These are phyloP conservation scores for Morinoia aosen DNA, from an alignment of 2,888 invertebrate genomes.

Conservation along the genomic window DNA sequence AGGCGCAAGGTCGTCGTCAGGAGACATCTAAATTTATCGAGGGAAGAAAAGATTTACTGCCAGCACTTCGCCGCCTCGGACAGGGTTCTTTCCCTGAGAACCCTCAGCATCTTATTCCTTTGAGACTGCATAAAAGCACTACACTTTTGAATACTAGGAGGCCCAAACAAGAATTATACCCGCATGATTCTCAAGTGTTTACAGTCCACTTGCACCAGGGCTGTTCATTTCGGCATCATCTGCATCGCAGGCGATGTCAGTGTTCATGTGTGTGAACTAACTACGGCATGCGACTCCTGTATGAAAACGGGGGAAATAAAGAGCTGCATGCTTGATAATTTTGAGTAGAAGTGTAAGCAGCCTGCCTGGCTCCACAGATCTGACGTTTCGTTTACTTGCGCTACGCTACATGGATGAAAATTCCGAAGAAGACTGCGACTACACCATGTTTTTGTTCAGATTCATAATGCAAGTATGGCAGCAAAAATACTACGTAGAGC, in stretches of 20 bases:
- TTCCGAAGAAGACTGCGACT: not conserved
- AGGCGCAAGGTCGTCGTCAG: not conserved
- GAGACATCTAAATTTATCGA: not conserved
- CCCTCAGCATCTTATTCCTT: not conserved
- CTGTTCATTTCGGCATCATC: not conserved
- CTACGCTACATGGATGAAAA: not conserved
- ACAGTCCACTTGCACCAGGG: not conserved
- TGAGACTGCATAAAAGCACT: not conserved
- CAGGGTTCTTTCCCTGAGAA: not conserved
- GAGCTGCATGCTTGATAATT: not conserved
- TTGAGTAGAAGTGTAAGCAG: not conserved
- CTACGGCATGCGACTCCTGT: not conserved
- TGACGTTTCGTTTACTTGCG: too few relatives aligned
- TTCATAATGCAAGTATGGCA: too few relatives aligned
- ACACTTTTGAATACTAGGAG: not conserved
- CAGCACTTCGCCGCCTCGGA: not conserved
- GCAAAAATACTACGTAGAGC: too few relatives aligned
- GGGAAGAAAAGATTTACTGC: not conserved
- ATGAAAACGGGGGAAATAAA: not conserved
- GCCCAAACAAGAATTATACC: not conserved
- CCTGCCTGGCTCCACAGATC: not conserved
- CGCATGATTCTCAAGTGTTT: not conserved
- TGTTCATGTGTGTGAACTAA: not conserved
- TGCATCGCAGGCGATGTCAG: not conserved
- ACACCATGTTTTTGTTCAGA: too few relatives aligned